A percentile compares a stretch with the other conserved stretches of the same genome.
Evolutionary conservation across 2,113 vertebrate genomes (phyloP).

Genomic region (Rattus norvegicus): GRCr8 NC_086028.1:9148001-9148500

Average conservation of each 20-base stretch:
- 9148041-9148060: neutral
- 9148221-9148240: constrained; percentile 68
- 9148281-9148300: neutral
- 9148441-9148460: neutral
- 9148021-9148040: constrained; percentile 65
- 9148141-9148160: constrained; percentile 55
- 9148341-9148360: neutral
- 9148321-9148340: neutral
- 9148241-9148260: neutral
- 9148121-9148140: constrained; percentile 58
- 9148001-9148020: neutral
- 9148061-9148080: neutral
- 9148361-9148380: neutral
- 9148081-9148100: neutral
- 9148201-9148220: neutral
- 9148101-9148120: neutral
- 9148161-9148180: constrained; percentile 59
- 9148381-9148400: neutral
- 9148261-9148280: neutral
- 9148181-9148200: neutral
- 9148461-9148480: neutral
- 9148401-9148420: neutral
- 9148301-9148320: neutral
- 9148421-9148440: neutral
- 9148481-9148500: neutral